Evolutionary conservation across 2,797 vertebrate species (phyloP), one percentile per base, ranked within the genome.

Genomic region (Apogon hyalosoma): DNA sequence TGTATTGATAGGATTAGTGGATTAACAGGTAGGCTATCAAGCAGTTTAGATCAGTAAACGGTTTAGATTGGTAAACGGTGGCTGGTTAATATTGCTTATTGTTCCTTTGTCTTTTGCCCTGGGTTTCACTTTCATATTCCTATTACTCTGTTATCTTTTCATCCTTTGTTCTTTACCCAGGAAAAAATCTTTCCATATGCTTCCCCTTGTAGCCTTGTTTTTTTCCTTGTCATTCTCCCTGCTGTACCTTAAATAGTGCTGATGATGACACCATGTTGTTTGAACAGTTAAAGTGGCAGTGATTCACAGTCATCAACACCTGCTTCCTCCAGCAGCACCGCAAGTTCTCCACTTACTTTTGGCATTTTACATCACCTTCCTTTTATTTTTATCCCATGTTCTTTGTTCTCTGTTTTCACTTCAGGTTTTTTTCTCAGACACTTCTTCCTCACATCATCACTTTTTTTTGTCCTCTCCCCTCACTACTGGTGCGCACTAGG

Each of bases 231-330:
- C n/a, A 77, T 38, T 53, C 4, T 67, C 45, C 46, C 24, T 21
- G 38, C 36, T 68, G 2, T 16, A 60, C 39, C 76, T 80, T 67
- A 58, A 84, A 75, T 48, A 68, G 57, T 56, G 31, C 38, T 61
- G 67, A 49, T 45, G 57, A 69, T 66, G 64, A 83, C 51, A 28
- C 54, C 61, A 66, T 46, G 54, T 72, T 65, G 64, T 75, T 71
- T 54, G 53, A 79, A 64, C 63, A 69, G 19, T 67, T 75, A 49
- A 84, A 80, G 69, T 71, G 68, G 48, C 52, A 56, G 49, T 48
- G 73, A 77, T 78, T 84, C 80, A 79, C 80, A 82, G 59, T 84
- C 65, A 87, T 87, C 75, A 88, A 84, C 84, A 87, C 82, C 66
- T 85, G 73, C 75, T 77, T 68, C 54, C 67, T 66, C 3, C 2